A percentile compares a stretch with the other conserved stretches of the same genome.
These are phyloP conservation scores for Sebastes goodei DNA, from an alignment of 2,797 vertebrate species.

Conservation along the genomic window DNA sequence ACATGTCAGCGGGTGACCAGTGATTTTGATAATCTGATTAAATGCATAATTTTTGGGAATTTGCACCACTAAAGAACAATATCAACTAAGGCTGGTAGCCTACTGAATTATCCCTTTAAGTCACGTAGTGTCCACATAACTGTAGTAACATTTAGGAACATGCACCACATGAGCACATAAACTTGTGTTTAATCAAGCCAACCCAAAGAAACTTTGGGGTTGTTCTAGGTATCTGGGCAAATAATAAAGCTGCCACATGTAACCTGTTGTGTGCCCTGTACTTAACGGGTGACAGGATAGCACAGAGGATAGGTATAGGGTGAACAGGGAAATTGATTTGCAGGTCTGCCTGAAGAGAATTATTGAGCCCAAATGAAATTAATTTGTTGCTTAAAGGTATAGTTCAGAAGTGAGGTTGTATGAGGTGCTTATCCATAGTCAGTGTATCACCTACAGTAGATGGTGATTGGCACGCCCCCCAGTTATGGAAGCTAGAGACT, in stretches of 20 bases:
- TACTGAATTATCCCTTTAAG: neutral
- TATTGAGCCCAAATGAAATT: neutral
- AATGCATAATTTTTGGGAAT: too few species aligned
- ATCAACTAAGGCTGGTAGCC: too few species aligned
- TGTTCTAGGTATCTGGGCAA: neutral
- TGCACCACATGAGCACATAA: neutral
- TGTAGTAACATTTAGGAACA: neutral
- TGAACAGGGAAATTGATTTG: neutral
- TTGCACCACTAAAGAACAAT: too few species aligned
- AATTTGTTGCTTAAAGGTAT: neutral
- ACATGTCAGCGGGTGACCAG: neutral
- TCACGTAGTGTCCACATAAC: neutral
- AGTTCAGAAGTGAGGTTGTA: neutral
- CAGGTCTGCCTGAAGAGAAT: neutral
- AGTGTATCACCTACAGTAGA: neutral
- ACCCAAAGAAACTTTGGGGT: too few species aligned
- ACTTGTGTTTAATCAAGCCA: neutral
- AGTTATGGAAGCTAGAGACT: neutral
- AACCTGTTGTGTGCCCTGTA: neutral
- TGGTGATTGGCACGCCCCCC: neutral
- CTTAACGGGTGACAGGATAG: neutral
- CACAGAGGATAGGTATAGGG: fast-evolving
- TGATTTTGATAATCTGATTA: too few species aligned
- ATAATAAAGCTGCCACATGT: neutral
- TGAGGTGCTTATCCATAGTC: neutral